Evolutionary conservation across 2,888 invertebrate species (phyloP).

Genomic region (Polia nebulosa): DNA sequence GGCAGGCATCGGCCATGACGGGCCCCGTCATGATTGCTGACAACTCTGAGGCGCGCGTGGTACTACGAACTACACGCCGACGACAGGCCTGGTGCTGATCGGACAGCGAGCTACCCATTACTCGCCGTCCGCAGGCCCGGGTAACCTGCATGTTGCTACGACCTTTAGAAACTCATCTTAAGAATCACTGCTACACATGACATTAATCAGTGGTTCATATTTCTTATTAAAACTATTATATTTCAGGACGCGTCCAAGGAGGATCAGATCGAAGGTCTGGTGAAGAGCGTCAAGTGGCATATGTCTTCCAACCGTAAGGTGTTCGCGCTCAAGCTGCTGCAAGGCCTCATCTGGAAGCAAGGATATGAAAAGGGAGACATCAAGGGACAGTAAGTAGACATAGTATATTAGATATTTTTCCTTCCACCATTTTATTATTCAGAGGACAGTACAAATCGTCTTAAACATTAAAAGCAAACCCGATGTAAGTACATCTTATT

Average conservation of each 20-base stretch:
- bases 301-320: conserved; percentile 96
- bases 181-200: background rate
- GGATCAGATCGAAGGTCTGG: conserved; percentile 91
- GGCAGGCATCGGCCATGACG: no score
- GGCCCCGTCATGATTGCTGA: no score
- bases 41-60: no score
- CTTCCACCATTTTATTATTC: background rate
- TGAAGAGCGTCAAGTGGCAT: conserved; percentile 94
- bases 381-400: conserved; percentile 97
- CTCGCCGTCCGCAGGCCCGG: no score
- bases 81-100: no score
- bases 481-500: background rate
- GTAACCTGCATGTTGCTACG: no score
- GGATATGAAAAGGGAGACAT: conserved; percentile 95
- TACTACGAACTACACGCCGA: no score
- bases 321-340: conserved; percentile 96
- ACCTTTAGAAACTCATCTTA: no score
- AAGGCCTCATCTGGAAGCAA: conserved; percentile 97
- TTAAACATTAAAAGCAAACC: background rate
- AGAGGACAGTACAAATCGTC: background rate
- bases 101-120: no score
- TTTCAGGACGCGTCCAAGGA: conserved; percentile 87
- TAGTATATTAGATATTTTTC: background rate
- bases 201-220: background rate
- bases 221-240: conserved; percentile 35